Percentiles rank a stretch among this genome's conserved stretches.
These are phyloP conservation scores for Brenthis hecate DNA, from an alignment of 2,888 invertebrate genomes.

Conservation along the genomic window DNA sequence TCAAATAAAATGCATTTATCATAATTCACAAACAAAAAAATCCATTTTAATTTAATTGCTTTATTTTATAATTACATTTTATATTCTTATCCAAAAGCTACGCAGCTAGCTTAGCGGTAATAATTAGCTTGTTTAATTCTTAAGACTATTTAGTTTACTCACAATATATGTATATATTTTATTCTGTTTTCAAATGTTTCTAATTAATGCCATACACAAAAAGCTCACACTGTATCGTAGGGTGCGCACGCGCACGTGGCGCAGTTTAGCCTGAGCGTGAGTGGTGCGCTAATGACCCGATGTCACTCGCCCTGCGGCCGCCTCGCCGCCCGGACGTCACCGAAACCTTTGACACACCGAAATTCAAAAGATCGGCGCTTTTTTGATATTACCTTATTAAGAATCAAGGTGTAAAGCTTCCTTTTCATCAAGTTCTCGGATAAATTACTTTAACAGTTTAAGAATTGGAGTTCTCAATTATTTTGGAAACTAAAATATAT, in stretches of 20 bases:
- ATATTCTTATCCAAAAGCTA: too few species aligned
- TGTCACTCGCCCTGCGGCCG: constrained; percentile 52
- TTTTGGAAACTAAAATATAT: background rate
- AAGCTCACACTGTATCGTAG: constrained; percentile 57
- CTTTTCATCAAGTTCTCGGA: constrained; percentile 28
- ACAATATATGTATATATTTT: too few species aligned
- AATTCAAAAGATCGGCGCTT: constrained; percentile 32
- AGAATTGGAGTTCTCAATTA: background rate
- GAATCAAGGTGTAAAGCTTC: constrained; percentile 28
- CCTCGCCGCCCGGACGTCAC: constrained; percentile 46
- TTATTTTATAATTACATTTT: too few species aligned
- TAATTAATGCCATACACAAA: constrained; percentile 29
- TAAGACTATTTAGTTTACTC: too few species aligned
- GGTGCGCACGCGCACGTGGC: constrained; percentile 72
- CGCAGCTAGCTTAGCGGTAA: too few species aligned
- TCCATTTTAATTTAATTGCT: too few species aligned
- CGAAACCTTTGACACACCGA: constrained; percentile 40
- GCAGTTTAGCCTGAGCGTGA: constrained; percentile 76
- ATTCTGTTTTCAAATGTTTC: background rate
- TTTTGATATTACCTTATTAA: constrained; percentile 37
- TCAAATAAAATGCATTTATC: too few species aligned
- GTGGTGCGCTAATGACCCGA: constrained; percentile 70
- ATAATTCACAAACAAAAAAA: too few species aligned
- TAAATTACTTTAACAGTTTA: constrained; percentile 14
- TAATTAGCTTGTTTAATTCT: too few species aligned